Base-by-base conservation (phyloP, 2,888 invertebrate species). In the Chloromyia formosa region DNA sequence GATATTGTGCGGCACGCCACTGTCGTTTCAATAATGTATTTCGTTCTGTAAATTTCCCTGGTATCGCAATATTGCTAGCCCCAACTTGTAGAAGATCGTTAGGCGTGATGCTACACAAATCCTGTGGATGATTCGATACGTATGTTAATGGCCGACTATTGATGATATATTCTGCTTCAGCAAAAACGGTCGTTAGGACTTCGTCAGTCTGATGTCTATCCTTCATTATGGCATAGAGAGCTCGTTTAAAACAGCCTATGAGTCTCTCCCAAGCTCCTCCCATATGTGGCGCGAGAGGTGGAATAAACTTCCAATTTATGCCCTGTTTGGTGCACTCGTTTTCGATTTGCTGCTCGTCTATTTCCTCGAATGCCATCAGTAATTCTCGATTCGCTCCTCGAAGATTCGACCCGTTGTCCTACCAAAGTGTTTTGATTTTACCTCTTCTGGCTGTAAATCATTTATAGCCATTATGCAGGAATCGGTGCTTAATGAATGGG, bases 381-480 rank as follows among this genome's bases (percentile, higher is more conserved):
- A 77, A 53, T 40, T 77, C 76, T 16, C 73, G 27, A 49, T 74
- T 54, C 12, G 76, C 76, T 1, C 76, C 77, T n/a, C 62, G 45
- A 40, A 78, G 74, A 60, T 78, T 78, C 5, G 76, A 75, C 18
- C 78, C 78, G 73, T 78, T 77, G 45, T 78, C 78, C 1, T 75
- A 74, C 75, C 74, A 78, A 5, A 78, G 75, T 45, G 68, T 54
- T 49, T 73, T 7, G 0, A 76, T 68, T 10, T 56, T 20, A 16
- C 78, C 78, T 62, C 76, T 23, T 53, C 79, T 35, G 5, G 76
- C 68, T 73, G 76, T 75, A 56, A 78, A 74, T 42, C 77, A 35
- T n/a, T 78, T 16, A 78, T 42, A 1, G 77, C 76, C 73, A 76
- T 69, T 9, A 79, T 77, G 22, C 78, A 78, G 0, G 74, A 74